A percentile compares a stretch with the other conserved stretches of the same genome.
Evolutionary conservation across 2,888 invertebrate genomes (phyloP).

Genomic region (Latrodectus hesperus): DNA sequence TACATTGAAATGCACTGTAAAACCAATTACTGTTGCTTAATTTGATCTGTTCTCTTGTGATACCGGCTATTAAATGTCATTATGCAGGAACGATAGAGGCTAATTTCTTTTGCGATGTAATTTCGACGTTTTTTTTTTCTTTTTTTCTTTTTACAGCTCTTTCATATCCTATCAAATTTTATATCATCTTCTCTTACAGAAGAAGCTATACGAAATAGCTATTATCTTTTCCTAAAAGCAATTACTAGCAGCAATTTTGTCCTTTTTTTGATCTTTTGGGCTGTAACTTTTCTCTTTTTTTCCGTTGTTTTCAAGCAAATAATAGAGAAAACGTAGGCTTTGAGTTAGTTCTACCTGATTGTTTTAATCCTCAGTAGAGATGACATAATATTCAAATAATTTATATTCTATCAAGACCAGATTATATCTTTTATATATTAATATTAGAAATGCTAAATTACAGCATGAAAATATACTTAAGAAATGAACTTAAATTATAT

Average conservation of each 20-base stretch:
- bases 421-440: too few relatives aligned
- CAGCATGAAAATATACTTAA: too few relatives aligned
- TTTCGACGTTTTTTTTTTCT: conserved; percentile 9
- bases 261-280: conserved; percentile 2
- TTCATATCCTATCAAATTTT: conserved; percentile 35
- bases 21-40: conserved; percentile 31
- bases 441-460: too few relatives aligned
- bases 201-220: conserved; percentile 2
- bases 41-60: conserved; percentile 14
- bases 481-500: too few relatives aligned
- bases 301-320: conserved; percentile 12
- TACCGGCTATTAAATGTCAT: conserved; percentile 38
- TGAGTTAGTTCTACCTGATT: neutral
- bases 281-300: conserved; percentile 12
- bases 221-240: conserved; percentile 36
- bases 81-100: conserved; percentile 24
- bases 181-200: conserved; percentile 6
- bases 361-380: too few relatives aligned
- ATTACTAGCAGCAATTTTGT: conserved; percentile 25
- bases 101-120: conserved; percentile 26
- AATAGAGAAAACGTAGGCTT: conserved; percentile 7
- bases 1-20: neutral
- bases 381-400: too few relatives aligned
- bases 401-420: too few relatives aligned
- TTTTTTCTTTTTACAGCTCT: neutral